phyloP scores from a whole-genome alignment of 2,797 vertebrate genomes.

The Rhabdophis nuchalis region DNA sequence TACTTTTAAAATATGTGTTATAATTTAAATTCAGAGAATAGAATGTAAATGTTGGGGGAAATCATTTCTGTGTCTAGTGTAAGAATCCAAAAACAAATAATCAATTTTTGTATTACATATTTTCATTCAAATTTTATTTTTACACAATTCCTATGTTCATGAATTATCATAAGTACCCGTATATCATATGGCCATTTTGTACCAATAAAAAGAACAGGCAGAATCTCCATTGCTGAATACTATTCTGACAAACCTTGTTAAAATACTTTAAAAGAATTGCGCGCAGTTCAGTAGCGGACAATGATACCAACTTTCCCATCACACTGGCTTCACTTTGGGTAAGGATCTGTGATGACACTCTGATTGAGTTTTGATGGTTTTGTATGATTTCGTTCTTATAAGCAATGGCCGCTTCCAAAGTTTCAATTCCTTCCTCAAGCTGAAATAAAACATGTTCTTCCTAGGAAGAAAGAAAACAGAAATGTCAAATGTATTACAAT shows the following conservation, averaged over 20 bases:
- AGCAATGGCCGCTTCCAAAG: slow-evolving; percentile 83
- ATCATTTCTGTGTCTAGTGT: background rate
- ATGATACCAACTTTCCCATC: slow-evolving; percentile 75
- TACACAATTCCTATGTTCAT: background rate
- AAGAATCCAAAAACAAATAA: background rate
- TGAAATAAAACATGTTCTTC: slow-evolving; percentile 83
- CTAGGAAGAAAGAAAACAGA: slow-evolving; percentile 60
- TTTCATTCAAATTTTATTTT: background rate
- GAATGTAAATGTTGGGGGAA: background rate
- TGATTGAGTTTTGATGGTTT: slow-evolving; percentile 72
- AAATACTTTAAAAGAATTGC: slow-evolving; percentile 86
- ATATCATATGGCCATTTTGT: background rate
- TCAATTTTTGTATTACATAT: background rate
- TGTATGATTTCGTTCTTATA: slow-evolving; percentile 81
- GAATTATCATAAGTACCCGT: background rate
- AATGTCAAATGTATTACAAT: slow-evolving; percentile 26
- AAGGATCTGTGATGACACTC: slow-evolving; percentile 65
- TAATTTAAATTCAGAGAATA: background rate
- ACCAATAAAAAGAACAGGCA: slow-evolving; percentile 3
- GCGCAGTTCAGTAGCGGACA: slow-evolving; percentile 74
- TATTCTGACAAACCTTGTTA: slow-evolving; percentile 79
- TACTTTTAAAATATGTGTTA: background rate
- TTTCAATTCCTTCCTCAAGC: slow-evolving; percentile 86
- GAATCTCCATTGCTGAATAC: background rate
- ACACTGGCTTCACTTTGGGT: slow-evolving; percentile 72